phyloP scores from a whole-genome alignment of 2,888 invertebrate species.

The Atethmia centrago region DNA sequence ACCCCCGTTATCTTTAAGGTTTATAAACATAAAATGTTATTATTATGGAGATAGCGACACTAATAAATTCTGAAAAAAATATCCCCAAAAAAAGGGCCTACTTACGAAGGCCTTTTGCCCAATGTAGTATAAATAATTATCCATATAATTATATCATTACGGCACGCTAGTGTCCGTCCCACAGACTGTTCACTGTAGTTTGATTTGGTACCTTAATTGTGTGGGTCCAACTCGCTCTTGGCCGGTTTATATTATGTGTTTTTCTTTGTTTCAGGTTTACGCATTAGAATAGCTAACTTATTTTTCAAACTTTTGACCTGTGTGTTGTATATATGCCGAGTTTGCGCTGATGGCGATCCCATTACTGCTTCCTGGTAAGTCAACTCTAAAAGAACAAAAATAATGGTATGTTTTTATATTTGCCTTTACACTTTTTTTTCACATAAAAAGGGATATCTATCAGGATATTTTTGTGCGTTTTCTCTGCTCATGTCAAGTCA shows the following conservation, averaged over 20 bases:
- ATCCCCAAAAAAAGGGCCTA: background rate
- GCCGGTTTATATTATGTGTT: background rate
- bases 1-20: background rate
- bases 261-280: slow-evolving; percentile 94
- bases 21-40: too few species aligned
- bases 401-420: background rate
- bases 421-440: background rate
- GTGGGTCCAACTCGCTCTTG: background rate
- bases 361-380: slow-evolving; percentile 97
- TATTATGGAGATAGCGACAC: too few species aligned
- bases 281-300: slow-evolving; percentile 99
- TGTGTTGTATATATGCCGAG: slow-evolving; percentile 98
- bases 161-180: background rate
- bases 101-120: too few species aligned
- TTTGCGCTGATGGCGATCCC: slow-evolving; percentile 96
- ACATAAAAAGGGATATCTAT: background rate
- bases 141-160: background rate
- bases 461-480: background rate
- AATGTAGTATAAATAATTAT: background rate
- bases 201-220: background rate
- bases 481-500: background rate
- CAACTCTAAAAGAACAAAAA: background rate
- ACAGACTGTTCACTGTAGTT: background rate
- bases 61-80: background rate
- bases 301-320: slow-evolving; percentile 99